Evolutionary conservation across 1,140 invertebrate species (phyloP).

Genomic region (Drosophila murphyi): DNA sequence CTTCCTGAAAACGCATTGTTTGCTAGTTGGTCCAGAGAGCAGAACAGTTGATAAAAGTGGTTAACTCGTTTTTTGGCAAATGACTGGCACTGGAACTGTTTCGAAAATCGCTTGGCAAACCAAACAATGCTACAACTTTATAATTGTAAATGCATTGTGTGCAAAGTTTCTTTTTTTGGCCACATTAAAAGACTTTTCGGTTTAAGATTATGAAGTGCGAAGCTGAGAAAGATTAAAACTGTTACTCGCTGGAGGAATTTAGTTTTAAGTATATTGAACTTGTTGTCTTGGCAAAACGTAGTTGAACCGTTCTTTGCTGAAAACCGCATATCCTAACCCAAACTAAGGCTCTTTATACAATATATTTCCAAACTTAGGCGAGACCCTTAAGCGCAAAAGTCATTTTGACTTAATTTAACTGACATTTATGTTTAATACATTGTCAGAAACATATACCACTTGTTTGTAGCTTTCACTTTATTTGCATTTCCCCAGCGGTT

Average conservation of each 20-base stretch:
- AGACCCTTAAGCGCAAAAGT: background rate
- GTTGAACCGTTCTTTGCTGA: background rate
- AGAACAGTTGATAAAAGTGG: conserved; percentile 30
- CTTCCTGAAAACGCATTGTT: conserved; percentile 38
- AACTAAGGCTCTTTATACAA: no score
- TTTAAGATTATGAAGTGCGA: conserved; percentile 24
- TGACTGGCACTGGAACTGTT: conserved; percentile 22
- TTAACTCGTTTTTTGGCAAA: conserved; percentile 38
- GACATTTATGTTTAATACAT: conserved; percentile 26
- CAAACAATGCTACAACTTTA: conserved; percentile 45
- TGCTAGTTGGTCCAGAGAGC: background rate
- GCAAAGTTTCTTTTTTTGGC: conserved; percentile 36
- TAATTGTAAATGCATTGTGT: conserved; percentile 34
- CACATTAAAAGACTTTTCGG: conserved; percentile 33
- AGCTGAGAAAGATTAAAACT: conserved; percentile 27
- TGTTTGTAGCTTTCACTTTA: conserved; percentile 11
- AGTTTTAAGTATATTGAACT: background rate
- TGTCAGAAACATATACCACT: background rate
- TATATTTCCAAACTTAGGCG: no score
- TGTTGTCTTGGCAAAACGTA: background rate
- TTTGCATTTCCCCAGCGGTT: conserved; percentile 2
- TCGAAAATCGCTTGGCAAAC: conserved; percentile 19
- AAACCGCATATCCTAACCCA: no score
- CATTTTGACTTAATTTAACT: conserved; percentile 7
- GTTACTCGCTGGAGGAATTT: conserved; percentile 7